Percentiles rank a stretch among this genome's conserved stretches.
phyloP scores from a whole-genome alignment of 2,113 vertebrate species.

The Poecile atricapillus region DNA sequence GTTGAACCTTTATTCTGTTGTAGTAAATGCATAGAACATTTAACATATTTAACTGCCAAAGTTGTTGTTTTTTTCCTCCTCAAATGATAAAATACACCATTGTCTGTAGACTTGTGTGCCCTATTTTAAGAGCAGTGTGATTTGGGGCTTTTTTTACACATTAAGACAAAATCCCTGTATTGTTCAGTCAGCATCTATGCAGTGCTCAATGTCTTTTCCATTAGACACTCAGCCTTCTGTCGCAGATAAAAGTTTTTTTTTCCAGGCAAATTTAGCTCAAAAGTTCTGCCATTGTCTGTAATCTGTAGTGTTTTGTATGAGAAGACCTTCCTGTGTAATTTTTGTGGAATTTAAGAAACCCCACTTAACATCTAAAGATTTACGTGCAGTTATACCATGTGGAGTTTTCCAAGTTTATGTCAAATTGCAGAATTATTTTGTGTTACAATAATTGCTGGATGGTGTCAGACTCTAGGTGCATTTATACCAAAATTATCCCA shows the following conservation, averaged over 20 bases:
- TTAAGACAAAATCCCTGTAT: neutral
- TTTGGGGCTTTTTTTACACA: neutral
- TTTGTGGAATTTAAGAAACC: neutral
- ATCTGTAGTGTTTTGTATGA: neutral
- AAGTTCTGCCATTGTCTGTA: neutral
- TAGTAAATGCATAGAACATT: neutral
- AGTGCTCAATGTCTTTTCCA: neutral
- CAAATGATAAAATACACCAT: neutral
- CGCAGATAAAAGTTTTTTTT: neutral
- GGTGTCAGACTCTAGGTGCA: neutral
- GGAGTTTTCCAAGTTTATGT: neutral
- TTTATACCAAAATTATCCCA: neutral
- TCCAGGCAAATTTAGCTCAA: neutral
- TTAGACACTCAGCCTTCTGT: neutral
- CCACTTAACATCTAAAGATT: neutral
- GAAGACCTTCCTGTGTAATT: neutral
- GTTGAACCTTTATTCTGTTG: neutral
- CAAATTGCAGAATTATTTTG: neutral
- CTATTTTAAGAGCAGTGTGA: neutral
- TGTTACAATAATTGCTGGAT: neutral
- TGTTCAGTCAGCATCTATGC: neutral
- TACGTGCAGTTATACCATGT: neutral
- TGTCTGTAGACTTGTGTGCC: neutral
- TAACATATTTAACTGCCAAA: neutral
- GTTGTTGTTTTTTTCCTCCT: rapidly evolving